These are phyloP conservation scores for Gavialis gangeticus DNA, from an alignment of 2,113 vertebrate species.

Conservation along the genomic window DNA sequence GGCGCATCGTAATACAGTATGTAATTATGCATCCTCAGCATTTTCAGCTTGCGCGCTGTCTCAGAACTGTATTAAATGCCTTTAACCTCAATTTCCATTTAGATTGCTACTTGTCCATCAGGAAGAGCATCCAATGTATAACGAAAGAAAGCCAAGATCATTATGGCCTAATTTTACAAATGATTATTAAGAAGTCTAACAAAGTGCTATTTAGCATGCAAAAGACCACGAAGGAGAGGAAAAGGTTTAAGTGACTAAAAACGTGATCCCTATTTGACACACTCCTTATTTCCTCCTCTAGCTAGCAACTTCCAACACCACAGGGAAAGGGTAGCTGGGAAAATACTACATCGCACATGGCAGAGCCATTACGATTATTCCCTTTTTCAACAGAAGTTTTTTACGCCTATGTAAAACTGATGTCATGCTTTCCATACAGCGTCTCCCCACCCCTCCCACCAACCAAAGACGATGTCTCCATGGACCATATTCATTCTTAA, in stretches of 20 bases:
- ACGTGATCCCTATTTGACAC: not conserved
- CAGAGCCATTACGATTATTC: not conserved
- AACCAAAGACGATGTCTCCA: not conserved
- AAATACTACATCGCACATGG: accelerated
- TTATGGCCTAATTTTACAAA: not conserved
- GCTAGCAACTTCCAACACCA: not conserved
- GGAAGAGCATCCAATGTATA: not conserved
- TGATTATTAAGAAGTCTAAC: not conserved
- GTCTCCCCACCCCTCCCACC: not conserved
- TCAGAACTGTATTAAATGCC: not conserved
- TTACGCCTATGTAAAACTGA: not conserved
- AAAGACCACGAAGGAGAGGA: not conserved
- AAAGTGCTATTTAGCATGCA: not conserved
- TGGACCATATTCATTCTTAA: not conserved
- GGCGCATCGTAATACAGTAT: accelerated
- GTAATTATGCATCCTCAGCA: not conserved
- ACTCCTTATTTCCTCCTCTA: not conserved
- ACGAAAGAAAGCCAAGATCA: not conserved
- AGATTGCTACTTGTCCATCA: not conserved
- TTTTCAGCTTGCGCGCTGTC: accelerated
- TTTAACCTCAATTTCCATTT: not conserved
- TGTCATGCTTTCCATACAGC: too few species aligned
- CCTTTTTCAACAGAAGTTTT: not conserved
- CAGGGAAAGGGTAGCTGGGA: accelerated
- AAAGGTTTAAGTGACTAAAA: not conserved